A percentile compares a stretch with the other conserved stretches of the same genome.
Conservation (phyloP, 1,140 invertebrate species). For the Danaus plexippus region DNA sequence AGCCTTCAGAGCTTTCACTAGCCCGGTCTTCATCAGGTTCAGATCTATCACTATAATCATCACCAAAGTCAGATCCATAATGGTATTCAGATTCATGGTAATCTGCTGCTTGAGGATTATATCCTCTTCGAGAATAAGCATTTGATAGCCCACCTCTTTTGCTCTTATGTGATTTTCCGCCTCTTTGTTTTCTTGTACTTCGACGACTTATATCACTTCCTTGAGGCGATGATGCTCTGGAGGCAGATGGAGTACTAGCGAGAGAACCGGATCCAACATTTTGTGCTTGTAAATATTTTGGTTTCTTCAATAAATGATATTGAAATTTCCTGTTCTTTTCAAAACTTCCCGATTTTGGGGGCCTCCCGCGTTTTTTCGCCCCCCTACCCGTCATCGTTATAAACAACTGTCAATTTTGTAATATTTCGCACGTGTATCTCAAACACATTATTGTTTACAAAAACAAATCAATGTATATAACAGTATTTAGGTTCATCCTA, state of each 20-base stretch:
- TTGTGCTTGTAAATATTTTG: slow-evolving; percentile 84
- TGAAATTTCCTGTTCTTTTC: slow-evolving; percentile 88
- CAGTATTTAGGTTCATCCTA: slow-evolving; percentile 68
- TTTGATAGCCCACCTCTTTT: slow-evolving; percentile 76
- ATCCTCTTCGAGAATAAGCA: slow-evolving; percentile 76
- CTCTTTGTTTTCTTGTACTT: slow-evolving; percentile 72
- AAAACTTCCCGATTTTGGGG: slow-evolving; percentile 88
- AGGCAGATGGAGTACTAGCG: slow-evolving; percentile 83
- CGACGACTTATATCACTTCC: slow-evolving; percentile 79
- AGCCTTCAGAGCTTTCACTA: slow-evolving; percentile 76
- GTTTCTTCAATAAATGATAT: slow-evolving; percentile 91
- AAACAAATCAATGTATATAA: slow-evolving; percentile 67
- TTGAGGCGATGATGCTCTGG: slow-evolving; percentile 81
- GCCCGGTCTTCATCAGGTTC: slow-evolving; percentile 81
- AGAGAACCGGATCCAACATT: slow-evolving; percentile 79
- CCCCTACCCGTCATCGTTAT: slow-evolving; percentile 86
- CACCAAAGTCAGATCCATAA: slow-evolving; percentile 91
- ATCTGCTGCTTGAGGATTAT: slow-evolving; percentile 80
- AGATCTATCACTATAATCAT: slow-evolving; percentile 85
- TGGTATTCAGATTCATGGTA: slow-evolving; percentile 90
- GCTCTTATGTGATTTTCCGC: slow-evolving; percentile 73
- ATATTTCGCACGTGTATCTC: slow-evolving; percentile 72
- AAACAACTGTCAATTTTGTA: slow-evolving; percentile 68
- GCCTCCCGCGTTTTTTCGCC: slow-evolving; percentile 87
- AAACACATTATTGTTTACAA: slow-evolving; percentile 73